These are phyloP conservation scores for Temnothorax ravouxi DNA, from an alignment of 2,888 invertebrate genomes.

Conservation along the genomic window DNA sequence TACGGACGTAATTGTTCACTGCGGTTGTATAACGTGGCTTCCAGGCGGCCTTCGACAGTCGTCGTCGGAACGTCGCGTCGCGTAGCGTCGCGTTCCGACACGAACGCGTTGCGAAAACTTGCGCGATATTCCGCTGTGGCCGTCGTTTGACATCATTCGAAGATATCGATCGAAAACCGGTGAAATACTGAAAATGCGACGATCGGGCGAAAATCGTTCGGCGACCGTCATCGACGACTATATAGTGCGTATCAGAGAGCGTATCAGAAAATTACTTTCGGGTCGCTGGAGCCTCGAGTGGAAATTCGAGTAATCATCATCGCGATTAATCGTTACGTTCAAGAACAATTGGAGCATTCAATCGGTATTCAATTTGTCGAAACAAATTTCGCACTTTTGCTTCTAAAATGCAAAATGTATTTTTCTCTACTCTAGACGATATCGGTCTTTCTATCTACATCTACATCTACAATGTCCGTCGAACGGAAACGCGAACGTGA, in stretches of 20 bases:
- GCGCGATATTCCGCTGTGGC: too few species aligned
- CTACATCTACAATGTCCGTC: background rate
- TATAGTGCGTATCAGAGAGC: background rate
- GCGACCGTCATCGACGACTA: background rate
- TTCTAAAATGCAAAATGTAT: too few species aligned
- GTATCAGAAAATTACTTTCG: background rate
- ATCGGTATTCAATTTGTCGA: background rate
- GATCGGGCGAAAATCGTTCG: background rate
- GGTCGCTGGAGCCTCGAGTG: background rate
- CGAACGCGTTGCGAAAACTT: too few species aligned
- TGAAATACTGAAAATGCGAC: too few species aligned
- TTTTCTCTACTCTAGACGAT: too few species aligned
- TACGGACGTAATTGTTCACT: conserved; percentile 80
- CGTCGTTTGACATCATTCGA: too few species aligned
- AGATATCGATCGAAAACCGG: too few species aligned
- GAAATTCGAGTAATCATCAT: background rate
- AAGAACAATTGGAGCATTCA: background rate
- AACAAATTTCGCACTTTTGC: background rate
- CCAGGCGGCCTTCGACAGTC: conserved; percentile 62
- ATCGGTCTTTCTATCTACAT: background rate
- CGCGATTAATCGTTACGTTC: background rate
- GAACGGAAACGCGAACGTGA: background rate
- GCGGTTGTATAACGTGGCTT: conserved; percentile 77
- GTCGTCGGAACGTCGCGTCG: background rate
- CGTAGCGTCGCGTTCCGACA: too few species aligned